These are phyloP conservation scores for Nematolebias whitei DNA, from an alignment of 2,113 vertebrate genomes.

Conservation along the genomic window DNA sequence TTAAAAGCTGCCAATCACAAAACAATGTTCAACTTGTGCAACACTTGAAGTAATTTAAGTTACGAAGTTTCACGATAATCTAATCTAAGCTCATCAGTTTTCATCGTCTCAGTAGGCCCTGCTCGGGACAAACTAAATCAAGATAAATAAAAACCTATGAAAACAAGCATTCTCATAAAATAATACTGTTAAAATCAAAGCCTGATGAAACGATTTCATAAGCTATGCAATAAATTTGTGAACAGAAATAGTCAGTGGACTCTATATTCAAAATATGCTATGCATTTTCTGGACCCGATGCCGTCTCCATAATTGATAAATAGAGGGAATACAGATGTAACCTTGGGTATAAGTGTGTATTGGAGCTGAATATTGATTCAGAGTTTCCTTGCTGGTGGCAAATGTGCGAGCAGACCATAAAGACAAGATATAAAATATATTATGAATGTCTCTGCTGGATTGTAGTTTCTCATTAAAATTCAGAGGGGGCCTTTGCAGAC, in stretches of 20 bases:
- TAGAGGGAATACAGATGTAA: slow-evolving; percentile 58
- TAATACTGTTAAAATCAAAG: neutral
- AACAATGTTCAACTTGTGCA: neutral
- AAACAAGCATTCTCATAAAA: slow-evolving; percentile 8
- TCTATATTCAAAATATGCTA: slow-evolving; percentile 22
- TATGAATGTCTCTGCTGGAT: slow-evolving; percentile 67
- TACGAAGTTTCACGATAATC: slow-evolving; percentile 34
- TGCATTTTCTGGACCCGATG: neutral
- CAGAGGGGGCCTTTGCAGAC: slow-evolving; percentile 47
- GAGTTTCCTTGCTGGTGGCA: slow-evolving; percentile 77
- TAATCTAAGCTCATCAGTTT: slow-evolving; percentile 14
- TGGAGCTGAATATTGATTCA: slow-evolving; percentile 72
- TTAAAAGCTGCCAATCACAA: neutral
- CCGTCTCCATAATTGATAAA: slow-evolving; percentile 69
- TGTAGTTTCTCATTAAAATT: slow-evolving; percentile 68
- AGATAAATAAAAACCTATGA: slow-evolving; percentile 22
- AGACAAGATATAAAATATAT: slow-evolving; percentile 73
- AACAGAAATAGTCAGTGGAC: neutral
- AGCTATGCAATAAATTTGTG: neutral
- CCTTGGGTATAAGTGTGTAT: slow-evolving; percentile 65
- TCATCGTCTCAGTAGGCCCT: no score
- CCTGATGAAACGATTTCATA: slow-evolving; percentile 3
- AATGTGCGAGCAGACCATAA: slow-evolving; percentile 66
- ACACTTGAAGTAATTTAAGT: neutral
- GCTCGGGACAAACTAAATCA: slow-evolving; percentile 25